phyloP scores from a whole-genome alignment of 2,888 invertebrate genomes.

The Macaria liturata region DNA sequence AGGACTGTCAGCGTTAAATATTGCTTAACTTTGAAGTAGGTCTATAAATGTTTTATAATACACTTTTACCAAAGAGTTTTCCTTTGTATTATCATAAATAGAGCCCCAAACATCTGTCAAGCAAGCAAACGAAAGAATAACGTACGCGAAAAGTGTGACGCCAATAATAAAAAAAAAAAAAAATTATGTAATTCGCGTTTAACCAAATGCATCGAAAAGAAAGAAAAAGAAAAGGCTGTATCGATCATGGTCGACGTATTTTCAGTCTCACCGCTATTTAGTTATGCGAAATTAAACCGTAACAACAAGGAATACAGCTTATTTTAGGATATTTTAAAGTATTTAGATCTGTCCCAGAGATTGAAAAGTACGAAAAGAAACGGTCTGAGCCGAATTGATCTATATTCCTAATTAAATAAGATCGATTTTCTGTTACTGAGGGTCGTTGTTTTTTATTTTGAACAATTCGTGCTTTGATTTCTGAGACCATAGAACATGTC shows the following conservation, averaged over 20 bases:
- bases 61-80: too few species aligned
- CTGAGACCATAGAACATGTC: constrained; percentile 23
- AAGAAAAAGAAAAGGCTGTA: constrained; percentile 32
- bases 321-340: too few species aligned
- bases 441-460: constrained; percentile 12
- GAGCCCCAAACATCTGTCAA: too few species aligned
- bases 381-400: neutral
- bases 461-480: constrained; percentile 24
- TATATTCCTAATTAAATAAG: rapidly evolving
- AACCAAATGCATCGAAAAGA: constrained; percentile 23
- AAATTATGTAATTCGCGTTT: constrained; percentile 18
- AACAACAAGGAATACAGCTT: too few species aligned
- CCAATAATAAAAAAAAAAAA: too few species aligned
- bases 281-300: too few species aligned
- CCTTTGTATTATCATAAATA: too few species aligned
- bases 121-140: neutral
- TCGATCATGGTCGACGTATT: constrained; percentile 43
- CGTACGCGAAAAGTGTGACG: too few species aligned
- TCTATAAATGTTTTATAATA: too few species aligned
- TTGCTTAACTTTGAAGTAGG: too few species aligned
- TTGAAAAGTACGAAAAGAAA: constrained; percentile 12
- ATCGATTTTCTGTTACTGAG: constrained; percentile 6
- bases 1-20: too few species aligned
- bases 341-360: constrained; percentile 10
- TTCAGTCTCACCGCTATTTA: constrained; percentile 14